phyloP scores from a whole-genome alignment of 2,113 vertebrate genomes.

The Triplophysa dalaica region DNA sequence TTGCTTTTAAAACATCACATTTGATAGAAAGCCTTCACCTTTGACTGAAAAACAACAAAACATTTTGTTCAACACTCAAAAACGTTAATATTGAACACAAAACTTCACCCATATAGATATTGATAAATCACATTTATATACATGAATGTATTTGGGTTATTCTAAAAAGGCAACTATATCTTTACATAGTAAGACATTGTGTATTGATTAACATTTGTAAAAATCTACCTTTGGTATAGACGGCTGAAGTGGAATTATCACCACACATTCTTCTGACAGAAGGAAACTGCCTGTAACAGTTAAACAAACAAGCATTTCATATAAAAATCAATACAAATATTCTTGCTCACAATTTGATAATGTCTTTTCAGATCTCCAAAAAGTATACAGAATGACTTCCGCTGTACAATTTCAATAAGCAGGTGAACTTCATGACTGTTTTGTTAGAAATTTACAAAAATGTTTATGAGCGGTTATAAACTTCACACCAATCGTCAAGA shows the following conservation, averaged over 20 bases:
- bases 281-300: conserved; percentile 64
- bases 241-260: conserved; percentile 39
- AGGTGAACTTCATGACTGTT: too few species aligned
- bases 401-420: too few species aligned
- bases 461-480: too few species aligned
- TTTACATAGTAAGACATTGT: neutral
- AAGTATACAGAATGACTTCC: too few species aligned
- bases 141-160: neutral
- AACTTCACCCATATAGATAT: neutral
- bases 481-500: too few species aligned
- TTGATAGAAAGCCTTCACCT: neutral
- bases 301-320: neutral
- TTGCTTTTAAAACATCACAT: neutral
- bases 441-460: too few species aligned
- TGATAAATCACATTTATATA: neutral
- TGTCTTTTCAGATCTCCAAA: neutral
- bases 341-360: neutral
- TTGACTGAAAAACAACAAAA: conserved; percentile 1
- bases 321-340: neutral
- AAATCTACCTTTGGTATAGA: neutral
- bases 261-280: conserved; percentile 72
- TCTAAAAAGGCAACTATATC: neutral
- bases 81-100: neutral
- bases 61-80: neutral
- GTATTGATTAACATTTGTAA: neutral